These are phyloP conservation scores for Zaprionus bogoriensis DNA, from an alignment of 2,888 invertebrate species.

Conservation along the genomic window DNA sequence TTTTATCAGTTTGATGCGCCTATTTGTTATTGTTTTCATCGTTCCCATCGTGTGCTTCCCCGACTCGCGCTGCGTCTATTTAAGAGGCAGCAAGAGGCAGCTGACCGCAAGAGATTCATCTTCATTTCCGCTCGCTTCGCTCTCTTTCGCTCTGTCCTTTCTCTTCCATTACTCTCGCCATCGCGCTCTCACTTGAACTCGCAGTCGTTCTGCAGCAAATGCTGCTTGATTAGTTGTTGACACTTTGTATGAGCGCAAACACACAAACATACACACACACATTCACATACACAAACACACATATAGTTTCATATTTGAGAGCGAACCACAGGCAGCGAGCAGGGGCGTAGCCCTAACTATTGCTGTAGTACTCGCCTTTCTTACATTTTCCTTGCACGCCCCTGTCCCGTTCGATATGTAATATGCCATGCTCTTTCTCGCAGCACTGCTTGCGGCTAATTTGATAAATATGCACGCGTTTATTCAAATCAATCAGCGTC, in stretches of 20 bases:
- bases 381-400: conserved; percentile 6
- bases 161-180: neutral
- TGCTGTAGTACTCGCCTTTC: neutral
- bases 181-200: neutral
- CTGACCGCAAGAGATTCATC: conserved; percentile 74
- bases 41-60: conserved; percentile 27
- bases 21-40: conserved; percentile 69
- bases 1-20: conserved; percentile 70
- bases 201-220: too few species aligned
- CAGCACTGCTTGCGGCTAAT: conserved; percentile 65
- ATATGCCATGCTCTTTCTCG: conserved; percentile 15
- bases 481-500: conserved; percentile 79
- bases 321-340: neutral
- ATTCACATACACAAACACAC: conserved; percentile 2
- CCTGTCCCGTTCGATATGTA: conserved; percentile 20
- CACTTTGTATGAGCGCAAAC: conserved; percentile 51
- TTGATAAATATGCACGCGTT: conserved; percentile 77
- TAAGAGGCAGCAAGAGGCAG: conserved; percentile 25
- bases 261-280: conserved; percentile 12
- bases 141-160: neutral
- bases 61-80: neutral
- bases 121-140: conserved; percentile 55
- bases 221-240: conserved; percentile 75
- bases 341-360: conserved; percentile 1
- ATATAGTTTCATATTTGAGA: conserved; percentile 10